Percentiles rank a stretch among this genome's conserved stretches.
Evolutionary conservation across 2,797 vertebrate species (phyloP).

Genomic region (Numenius phaeopus): DNA sequence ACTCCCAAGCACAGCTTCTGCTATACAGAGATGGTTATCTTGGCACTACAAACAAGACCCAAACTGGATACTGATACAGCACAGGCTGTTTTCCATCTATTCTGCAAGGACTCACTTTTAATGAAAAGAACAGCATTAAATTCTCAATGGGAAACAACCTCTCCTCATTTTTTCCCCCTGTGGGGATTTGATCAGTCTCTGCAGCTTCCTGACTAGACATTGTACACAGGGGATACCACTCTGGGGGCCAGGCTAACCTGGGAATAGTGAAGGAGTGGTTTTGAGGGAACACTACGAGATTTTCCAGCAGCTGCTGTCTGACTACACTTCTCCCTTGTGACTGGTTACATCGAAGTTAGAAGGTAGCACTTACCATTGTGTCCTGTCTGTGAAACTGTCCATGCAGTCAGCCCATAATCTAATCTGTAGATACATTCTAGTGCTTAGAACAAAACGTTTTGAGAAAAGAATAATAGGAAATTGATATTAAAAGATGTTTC

Average conservation of each 20-base stretch:
- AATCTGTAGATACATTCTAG: not conserved
- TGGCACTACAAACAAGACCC: not conserved
- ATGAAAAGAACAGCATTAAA: not conserved
- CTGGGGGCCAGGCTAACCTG: not conserved
- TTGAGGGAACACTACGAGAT: not conserved
- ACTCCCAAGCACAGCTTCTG: not conserved
- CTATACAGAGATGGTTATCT: not conserved
- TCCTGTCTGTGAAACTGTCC: not conserved
- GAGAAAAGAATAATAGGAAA: not conserved
- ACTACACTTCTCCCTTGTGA: accelerated
- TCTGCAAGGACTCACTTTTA: not conserved
- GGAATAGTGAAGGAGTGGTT: not conserved
- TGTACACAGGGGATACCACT: not conserved
- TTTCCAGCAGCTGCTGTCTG: not conserved
- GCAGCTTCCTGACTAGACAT: not conserved
- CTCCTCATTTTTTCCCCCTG: not conserved
- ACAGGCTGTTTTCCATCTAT: not conserved
- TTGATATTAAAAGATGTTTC: not conserved
- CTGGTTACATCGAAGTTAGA: not conserved
- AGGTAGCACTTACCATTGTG: not conserved
- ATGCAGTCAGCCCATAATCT: accelerated
- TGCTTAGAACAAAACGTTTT: not conserved
- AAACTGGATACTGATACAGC: not conserved
- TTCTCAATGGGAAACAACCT: not conserved
- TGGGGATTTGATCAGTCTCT: not conserved